Conservation (phyloP, 2,888 invertebrate species). For the Watsonalla cultraria region DNA sequence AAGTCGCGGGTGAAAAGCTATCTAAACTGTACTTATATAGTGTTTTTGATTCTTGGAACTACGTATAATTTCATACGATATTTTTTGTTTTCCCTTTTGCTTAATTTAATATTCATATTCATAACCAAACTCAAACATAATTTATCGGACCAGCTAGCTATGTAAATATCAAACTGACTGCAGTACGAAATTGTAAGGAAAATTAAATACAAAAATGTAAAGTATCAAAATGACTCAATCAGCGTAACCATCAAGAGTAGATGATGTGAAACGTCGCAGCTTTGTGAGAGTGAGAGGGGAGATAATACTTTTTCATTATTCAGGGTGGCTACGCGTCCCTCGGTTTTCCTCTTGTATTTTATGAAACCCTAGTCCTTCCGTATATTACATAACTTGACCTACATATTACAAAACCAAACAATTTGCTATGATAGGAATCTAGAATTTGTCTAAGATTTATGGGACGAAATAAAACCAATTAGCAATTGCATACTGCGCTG, state of each 20-base stretch:
- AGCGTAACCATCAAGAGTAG: slow-evolving; percentile 9
- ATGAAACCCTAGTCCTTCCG: slow-evolving; percentile 11
- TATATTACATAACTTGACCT: slow-evolving; percentile 20
- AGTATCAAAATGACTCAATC: slow-evolving; percentile 21
- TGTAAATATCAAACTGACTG: too few species aligned
- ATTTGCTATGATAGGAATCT: slow-evolving; percentile 1
- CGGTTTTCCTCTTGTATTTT: slow-evolving; percentile 31
- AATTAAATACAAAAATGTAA: slow-evolving; percentile 8
- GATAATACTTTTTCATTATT: slow-evolving; percentile 48
- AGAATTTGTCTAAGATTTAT: background rate
- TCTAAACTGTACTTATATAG: too few species aligned
- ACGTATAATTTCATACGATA: too few species aligned
- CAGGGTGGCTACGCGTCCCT: slow-evolving; percentile 43
- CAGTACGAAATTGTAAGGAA: too few species aligned
- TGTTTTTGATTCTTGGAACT: too few species aligned
- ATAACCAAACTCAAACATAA: too few species aligned
- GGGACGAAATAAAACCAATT: too few species aligned
- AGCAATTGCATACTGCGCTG: too few species aligned
- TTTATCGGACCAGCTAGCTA: too few species aligned
- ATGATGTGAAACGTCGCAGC: slow-evolving; percentile 9
- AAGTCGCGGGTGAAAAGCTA: too few species aligned
- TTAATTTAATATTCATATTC: too few species aligned
- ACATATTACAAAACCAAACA: slow-evolving; percentile 9
- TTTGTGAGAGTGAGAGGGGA: slow-evolving; percentile 26
- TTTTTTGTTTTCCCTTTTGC: too few species aligned